phyloP scores from a whole-genome alignment of 2,888 invertebrate genomes.

The Eupelmus urozonus region DNA sequence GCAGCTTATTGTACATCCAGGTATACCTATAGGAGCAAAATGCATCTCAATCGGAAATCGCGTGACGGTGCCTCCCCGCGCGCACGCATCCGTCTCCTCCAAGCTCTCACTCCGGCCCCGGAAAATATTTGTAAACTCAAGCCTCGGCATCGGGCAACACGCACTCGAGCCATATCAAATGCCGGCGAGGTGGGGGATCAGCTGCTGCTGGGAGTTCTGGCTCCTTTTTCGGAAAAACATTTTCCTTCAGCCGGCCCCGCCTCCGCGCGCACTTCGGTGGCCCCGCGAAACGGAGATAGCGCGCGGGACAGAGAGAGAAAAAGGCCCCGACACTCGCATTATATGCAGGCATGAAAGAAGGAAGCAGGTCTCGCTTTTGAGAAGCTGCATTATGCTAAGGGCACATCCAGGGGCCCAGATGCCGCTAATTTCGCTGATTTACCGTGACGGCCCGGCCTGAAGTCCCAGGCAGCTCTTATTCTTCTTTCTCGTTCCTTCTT shows the following conservation, averaged over 20 bases:
- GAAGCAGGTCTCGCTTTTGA: slow-evolving; percentile 18
- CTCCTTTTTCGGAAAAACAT: slow-evolving; percentile 61
- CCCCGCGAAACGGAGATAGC: slow-evolving; percentile 20
- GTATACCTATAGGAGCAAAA: too few species aligned
- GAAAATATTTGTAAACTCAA: slow-evolving; percentile 70
- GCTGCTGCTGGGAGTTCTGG: slow-evolving; percentile 27
- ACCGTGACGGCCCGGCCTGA: slow-evolving; percentile 66
- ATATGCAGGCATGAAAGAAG: neutral
- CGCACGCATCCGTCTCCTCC: too few species aligned
- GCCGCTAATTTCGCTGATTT: slow-evolving; percentile 71
- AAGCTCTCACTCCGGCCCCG: too few species aligned
- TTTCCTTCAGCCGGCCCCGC: slow-evolving; percentile 45
- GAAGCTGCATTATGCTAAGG: neutral
- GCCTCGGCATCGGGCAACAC: slow-evolving; percentile 13
- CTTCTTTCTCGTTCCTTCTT: slow-evolving; percentile 1
- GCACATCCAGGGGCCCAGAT: slow-evolving; percentile 63
- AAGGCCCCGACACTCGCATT: neutral
- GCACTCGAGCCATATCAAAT: slow-evolving; percentile 27
- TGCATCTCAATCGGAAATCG: slow-evolving; percentile 25
- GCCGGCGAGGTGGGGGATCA: slow-evolving; percentile 20
- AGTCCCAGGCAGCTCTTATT: slow-evolving; percentile 41
- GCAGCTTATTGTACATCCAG: too few species aligned
- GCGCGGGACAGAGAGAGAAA: slow-evolving; percentile 21
- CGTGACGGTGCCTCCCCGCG: neutral
- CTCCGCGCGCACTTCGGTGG: slow-evolving; percentile 12